Base-by-base conservation (phyloP, 64 coral and sea anemone genomes). In the Montipora sp. region DNA sequence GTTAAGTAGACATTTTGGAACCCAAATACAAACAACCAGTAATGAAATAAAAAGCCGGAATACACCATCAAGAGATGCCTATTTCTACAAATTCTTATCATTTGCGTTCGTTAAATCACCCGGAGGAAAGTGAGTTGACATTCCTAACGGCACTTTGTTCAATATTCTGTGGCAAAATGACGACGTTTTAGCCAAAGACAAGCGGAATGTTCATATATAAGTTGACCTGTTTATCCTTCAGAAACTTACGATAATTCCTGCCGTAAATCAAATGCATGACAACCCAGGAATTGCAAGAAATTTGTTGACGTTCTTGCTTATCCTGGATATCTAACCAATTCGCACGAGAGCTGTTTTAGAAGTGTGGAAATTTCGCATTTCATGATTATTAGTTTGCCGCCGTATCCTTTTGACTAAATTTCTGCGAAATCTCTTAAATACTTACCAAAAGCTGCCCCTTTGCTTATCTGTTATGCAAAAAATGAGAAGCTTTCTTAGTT, bases 261-360 rank as follows among this genome's bases (percentile, higher is more conserved):
- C 12, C 3, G 46, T 44, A 82, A 61, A 66, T 24, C 21, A 11
- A 8, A 20, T 71, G 68, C 82, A 47, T 85, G 47, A 36, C 82
- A 85, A 85, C 82, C n/a, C 0, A 49, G 82, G 82, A 49, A 85
- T 83, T 58, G 27, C 16, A 18, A 44, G 6, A 80, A 7, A 61
- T 16, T 47, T 84, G 66, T 85, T 85, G 82, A 85, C 65, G 18
- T 18, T 49, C 2, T 4, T 7, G 82, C 18, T 85, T 43, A 85
- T 85, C 46, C 3, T 10, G 3, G 82, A 23, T 63, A 45, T 45
- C 9, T 16, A 82, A 61, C 80, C 12, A 58, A 16, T 6, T 7
- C 49, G 8, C 16, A 83, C 0, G 47, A 43, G 27, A 27, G 4
- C 51, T 55, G 5, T 55, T 55, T 55, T 55, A 55, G 51, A 10